Evolutionary conservation across 1,140 invertebrate species (phyloP), one percentile per base, ranked within the genome.

Genomic region (Elymnias hypermnestra): DNA sequence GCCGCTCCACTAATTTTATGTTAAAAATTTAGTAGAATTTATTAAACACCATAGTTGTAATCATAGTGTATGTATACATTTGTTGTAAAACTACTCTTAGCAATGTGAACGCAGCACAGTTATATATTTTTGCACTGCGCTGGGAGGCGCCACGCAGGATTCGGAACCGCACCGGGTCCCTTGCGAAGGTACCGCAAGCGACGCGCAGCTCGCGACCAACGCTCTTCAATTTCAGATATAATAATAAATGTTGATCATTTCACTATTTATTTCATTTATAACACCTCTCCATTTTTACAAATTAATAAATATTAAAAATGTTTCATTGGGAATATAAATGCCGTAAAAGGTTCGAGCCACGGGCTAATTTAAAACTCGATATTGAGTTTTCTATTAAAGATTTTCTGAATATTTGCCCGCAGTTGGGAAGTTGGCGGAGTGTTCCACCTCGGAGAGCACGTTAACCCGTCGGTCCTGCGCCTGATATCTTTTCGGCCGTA

Each of bases 211-310:
- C 6, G 26, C 35, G 40, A 22, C 40, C 22, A 53, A 41, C 29
- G 28, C 45, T 54, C 72, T 67, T 81, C 70, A 47, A 70, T 63
- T 71, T 82, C 70, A 68, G 72, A 69, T 72, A 64, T 78, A 52
- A 69, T 55, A 74, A 76, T 81, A 74, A 76, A 82, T 76, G 77
- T 82, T 81, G 70, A 76, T 57, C 65, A 73, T 73, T 21, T 70
- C 58, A 65, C 13, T 33, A n/a, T n/a, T n/a, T n/a, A n/a, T n/a
- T n/a, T n/a, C n/a, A n/a, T n/a, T n/a, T n/a, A n/a, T n/a, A n/a
- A n/a, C n/a, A n/a, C n/a, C n/a, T n/a, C n/a, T n/a, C n/a, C n/a
- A n/a, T n/a, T n/a, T n/a, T n/a, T n/a, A n/a, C n/a, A n/a, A n/a
- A n/a, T n/a, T n/a, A n/a, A n/a, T n/a, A n/a, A n/a, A n/a, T n/a